phyloP scores from a whole-genome alignment of 2,113 vertebrate species.

The Mormyrus iriodes region DNA sequence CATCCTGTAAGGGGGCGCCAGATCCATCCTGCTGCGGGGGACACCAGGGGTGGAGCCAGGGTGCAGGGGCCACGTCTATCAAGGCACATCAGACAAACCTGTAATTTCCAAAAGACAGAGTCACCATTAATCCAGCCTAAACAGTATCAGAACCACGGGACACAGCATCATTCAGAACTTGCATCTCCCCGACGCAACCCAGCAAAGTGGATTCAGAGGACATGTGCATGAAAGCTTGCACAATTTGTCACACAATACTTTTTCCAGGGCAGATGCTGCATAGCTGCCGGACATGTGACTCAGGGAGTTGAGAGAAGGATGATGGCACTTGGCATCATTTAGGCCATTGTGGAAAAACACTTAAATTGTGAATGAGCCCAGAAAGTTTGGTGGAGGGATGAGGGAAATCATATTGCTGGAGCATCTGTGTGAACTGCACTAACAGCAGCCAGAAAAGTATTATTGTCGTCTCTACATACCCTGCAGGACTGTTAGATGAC shows the following conservation, averaged over 20 bases:
- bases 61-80: conserved; percentile 51
- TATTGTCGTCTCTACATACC: background rate
- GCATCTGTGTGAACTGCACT: background rate
- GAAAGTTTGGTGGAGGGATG: background rate
- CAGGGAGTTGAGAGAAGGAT: background rate
- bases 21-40: conserved; percentile 51
- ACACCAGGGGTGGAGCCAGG: conserved; percentile 31
- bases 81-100: conserved; percentile 86
- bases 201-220: background rate
- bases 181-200: background rate
- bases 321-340: too few relatives aligned
- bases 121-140: background rate
- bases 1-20: conserved; percentile 61
- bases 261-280: background rate
- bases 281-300: background rate
- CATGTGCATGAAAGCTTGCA: background rate
- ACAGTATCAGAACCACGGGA: background rate
- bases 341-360: background rate
- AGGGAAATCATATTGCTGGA: background rate
- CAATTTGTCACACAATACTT: background rate
- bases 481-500: background rate
- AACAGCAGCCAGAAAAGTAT: background rate
- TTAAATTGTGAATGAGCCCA: background rate
- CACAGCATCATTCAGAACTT: background rate
- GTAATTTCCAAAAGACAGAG: conserved; percentile 35